Evolutionary conservation across 2,113 vertebrate genomes (phyloP), one percentile per base, ranked within the genome.

Genomic region (Plecturocebus donacophilus): DNA sequence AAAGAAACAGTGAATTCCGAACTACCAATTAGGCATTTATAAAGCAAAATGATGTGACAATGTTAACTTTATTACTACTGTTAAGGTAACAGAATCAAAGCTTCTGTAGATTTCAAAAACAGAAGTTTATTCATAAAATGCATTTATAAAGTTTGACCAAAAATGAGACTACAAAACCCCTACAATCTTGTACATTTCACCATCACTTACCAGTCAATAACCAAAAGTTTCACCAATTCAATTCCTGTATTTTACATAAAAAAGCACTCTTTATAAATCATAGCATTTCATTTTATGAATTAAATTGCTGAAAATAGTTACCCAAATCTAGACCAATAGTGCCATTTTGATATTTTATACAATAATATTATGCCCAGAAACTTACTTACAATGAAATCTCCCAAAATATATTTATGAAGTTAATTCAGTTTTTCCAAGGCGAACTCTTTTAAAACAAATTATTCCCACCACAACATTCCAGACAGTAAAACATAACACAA

Each of bases 41-140:
- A 96, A 66, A 85, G 77, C 49, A 47, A 86, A 52, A 79, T 45
- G 64, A 96, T 32, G 21, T 20, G 45, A 79, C 4, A 38, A 4
- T 54, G 11, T 47, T 68, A 27, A 27, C 17, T 80, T 89, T 71
- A 86, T 64, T 91, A 87, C 35, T 25, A 49, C 42, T 68, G 5
- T n/a, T 77, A 83, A 49, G 9, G 70, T 61, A 80, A 84, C 49
- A 93, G n/a, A 96, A 86, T 80, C 58, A 96, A 66, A 79, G 40
- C 58, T 64, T 92, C 95, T 64, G 40, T 0, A 80, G 52, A 96
- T 40, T 91, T 97, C 23, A 93, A 71, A 95, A 94, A 45, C 68
- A 61, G 16, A 93, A 89, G 49, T 96, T 97, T 97, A 97, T 96
- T 98, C 80, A 84, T 88, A 93, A 96, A 97, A 97, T 83, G 90